Base-by-base conservation (phyloP, 2,113 vertebrate species). In the Prunella himalayana region DNA sequence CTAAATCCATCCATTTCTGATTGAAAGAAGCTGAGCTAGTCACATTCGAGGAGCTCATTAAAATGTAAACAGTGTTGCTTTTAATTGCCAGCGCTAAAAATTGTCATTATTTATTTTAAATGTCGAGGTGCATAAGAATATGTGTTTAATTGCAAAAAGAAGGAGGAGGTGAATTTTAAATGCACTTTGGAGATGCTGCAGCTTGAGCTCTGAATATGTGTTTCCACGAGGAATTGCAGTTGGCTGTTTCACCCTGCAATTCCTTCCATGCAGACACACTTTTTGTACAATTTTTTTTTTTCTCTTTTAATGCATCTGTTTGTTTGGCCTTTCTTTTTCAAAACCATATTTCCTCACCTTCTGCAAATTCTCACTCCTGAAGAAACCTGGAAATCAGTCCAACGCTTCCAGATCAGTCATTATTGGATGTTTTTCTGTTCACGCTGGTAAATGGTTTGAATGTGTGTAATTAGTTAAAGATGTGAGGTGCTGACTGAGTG, bases 91-190 rank as follows among this genome's bases (percentile, higher is more conserved):
- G 87, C 0, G 25, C 95, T 95, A 83, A 92, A 97, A 97, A 91
- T 95, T 92, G 92, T 64, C 95, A 83, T 96, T 96, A 94, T 95
- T 97, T 95, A 90, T 93, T 97, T 95, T 88, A 78, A 86, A 96
- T 90, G 83, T 82, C 63, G 69, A 95, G 92, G 94, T 95, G 94
- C 84, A 71, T 72, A 65, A 92, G 97, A 95, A 84, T 41, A 57
- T 86, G 71, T 51, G 92, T 91, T 96, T 95, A 95, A 96, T 94
- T 95, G 88, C 92, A 76, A 87, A 79, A 89, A 88, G 88, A 22
- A 92, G 94, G 92, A 90, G 86, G 86, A 96, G 81, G 73, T 84
- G 88, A 92, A 96, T 94, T 73, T 85, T 37, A 93, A 94, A 91
- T 25, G 51, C 41, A 22, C 83, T 83, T 82, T 39, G 44, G 90